phyloP scores from a whole-genome alignment of 2,113 vertebrate genomes.

The Pseudopodoces humilis region DNA sequence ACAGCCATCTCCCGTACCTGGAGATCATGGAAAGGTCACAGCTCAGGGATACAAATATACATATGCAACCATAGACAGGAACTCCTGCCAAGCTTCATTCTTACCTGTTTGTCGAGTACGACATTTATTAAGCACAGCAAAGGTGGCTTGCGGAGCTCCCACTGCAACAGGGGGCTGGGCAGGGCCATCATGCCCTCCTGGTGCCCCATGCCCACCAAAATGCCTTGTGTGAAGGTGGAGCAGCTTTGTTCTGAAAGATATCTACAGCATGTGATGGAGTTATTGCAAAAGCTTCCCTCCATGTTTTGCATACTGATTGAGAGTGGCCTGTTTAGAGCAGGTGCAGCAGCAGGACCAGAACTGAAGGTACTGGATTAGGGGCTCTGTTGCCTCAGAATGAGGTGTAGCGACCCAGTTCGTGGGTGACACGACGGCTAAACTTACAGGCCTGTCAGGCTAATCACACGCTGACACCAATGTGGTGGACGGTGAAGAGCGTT shows the following conservation, averaged over 20 bases:
- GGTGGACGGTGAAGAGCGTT: too few relatives aligned
- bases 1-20: neutral
- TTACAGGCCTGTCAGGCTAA: too few relatives aligned
- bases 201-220: neutral
- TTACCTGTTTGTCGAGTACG: neutral
- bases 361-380: rapidly evolving
- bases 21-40: neutral
- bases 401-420: too few relatives aligned
- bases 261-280: neutral
- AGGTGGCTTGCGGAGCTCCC: neutral
- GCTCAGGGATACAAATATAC: neutral
- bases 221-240: neutral
- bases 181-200: neutral
- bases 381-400: too few relatives aligned
- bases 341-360: neutral
- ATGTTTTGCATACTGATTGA: neutral
- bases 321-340: neutral
- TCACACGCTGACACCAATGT: too few relatives aligned
- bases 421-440: too few relatives aligned
- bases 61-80: neutral
- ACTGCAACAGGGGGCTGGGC: neutral
- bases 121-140: neutral
- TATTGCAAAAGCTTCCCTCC: neutral
- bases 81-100: neutral
- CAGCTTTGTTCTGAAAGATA: neutral